A percentile compares a stretch with the other conserved stretches of the same genome.
phyloP scores from a whole-genome alignment of 2,888 invertebrate species.

The Anthophora plumipes region DNA sequence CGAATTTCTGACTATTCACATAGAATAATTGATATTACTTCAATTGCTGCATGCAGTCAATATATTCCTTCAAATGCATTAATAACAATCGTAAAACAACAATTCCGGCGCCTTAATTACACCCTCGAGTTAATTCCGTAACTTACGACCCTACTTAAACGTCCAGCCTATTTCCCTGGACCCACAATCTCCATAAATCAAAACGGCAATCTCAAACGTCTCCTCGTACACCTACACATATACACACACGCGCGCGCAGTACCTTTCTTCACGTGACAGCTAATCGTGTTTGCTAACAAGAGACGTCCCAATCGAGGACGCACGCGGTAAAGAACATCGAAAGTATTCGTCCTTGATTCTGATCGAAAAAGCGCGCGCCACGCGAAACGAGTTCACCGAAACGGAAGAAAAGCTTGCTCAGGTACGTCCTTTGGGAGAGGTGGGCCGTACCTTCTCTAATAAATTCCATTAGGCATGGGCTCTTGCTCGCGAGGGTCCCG shows the following conservation, averaged over 20 bases:
- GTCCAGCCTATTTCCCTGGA: background rate
- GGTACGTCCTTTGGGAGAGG: conserved; percentile 11
- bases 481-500: conserved; percentile 78
- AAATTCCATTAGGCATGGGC: conserved; percentile 84
- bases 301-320: background rate
- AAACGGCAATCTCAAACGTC: background rate
- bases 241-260: background rate
- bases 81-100: too few species aligned
- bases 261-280: conserved; percentile 14
- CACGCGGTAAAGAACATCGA: too few species aligned
- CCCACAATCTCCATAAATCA: conserved; percentile 8
- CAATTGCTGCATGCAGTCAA: too few species aligned
- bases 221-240: background rate
- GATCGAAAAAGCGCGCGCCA: conserved; percentile 9
- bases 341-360: background rate
- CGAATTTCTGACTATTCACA: too few species aligned
- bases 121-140: background rate
- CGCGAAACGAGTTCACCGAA: conserved; percentile 1
- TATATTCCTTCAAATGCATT: too few species aligned
- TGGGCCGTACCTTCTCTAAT: conserved; percentile 76
- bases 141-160: background rate
- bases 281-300: conserved; percentile 17
- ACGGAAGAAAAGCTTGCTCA: conserved; percentile 8
- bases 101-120: background rate
- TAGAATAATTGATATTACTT: too few species aligned